These are phyloP conservation scores for Hyperopisus bebe DNA, from an alignment of 2,113 vertebrate species.

Conservation along the genomic window DNA sequence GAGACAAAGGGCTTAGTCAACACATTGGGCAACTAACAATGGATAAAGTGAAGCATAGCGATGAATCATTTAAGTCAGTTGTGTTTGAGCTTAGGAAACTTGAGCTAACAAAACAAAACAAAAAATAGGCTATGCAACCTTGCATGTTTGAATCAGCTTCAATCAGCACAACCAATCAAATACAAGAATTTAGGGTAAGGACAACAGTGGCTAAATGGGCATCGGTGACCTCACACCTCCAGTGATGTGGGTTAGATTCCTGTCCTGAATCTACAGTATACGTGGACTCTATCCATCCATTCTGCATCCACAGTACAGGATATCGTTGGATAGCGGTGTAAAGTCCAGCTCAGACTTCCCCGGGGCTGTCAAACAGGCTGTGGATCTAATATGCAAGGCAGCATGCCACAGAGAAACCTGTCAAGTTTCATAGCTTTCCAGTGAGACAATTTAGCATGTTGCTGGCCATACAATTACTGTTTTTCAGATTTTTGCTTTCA, in stretches of 20 bases:
- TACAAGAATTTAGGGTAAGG: background rate
- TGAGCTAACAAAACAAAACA: background rate
- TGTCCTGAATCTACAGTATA: background rate
- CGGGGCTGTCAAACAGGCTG: background rate
- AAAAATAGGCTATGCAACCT: background rate
- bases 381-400: background rate
- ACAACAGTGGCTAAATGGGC: background rate
- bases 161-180: background rate
- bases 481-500: background rate
- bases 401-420: background rate
- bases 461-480: background rate
- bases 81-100: background rate
- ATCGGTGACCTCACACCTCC: background rate
- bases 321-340: background rate
- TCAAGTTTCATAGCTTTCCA: background rate
- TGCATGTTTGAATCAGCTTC: background rate
- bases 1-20: background rate
- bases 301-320: background rate
- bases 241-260: background rate
- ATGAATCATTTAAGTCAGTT: background rate
- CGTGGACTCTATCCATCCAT: background rate
- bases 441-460: background rate
- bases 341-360: background rate
- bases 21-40: background rate
- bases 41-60: background rate